These are phyloP conservation scores for Choreutis nemorana DNA, from an alignment of 2,888 invertebrate genomes.

Conservation along the genomic window DNA sequence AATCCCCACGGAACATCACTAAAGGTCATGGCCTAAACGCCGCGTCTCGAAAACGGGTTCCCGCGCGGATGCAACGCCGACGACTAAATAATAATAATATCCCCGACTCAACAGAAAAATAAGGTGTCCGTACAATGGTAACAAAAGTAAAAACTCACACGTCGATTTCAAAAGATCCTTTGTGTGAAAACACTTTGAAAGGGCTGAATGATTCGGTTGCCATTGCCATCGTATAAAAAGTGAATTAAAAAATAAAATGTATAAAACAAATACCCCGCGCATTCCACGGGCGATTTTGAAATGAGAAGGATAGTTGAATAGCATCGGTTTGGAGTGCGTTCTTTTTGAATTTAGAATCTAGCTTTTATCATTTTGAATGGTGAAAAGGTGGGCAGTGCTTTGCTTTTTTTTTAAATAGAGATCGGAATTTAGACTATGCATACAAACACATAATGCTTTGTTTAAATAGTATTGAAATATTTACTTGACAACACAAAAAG, in stretches of 20 bases:
- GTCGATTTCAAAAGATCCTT: constrained; percentile 19
- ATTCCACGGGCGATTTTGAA: constrained; percentile 26
- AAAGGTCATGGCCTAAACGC: constrained; percentile 61
- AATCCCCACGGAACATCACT: constrained; percentile 19
- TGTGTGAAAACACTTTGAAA: constrained; percentile 12
- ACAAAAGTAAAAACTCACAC: constrained; percentile 25
- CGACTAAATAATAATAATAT: constrained; percentile 50
- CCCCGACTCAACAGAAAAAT: constrained; percentile 29
- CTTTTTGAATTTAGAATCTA: constrained; percentile 16
- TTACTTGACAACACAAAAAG: too few species aligned
- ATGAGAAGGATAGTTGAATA: constrained; percentile 30
- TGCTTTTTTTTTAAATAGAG: too few species aligned
- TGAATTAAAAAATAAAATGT: constrained; percentile 17
- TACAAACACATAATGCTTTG: too few species aligned
- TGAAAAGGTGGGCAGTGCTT: constrained; percentile 1
- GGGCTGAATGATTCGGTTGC: constrained; percentile 15
- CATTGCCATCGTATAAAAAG: constrained; percentile 17
- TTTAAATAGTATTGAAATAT: too few species aligned
- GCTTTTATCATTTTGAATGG: constrained; percentile 10
- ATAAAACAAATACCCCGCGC: constrained; percentile 18
- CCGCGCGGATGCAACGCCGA: constrained; percentile 32
- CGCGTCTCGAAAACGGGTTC: constrained; percentile 48
- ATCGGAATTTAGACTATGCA: too few species aligned
- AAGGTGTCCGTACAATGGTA: constrained; percentile 27
- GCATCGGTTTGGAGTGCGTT: constrained; percentile 19